phyloP scores from a whole-genome alignment of 1,140 invertebrate genomes.

The Sinella curviseta region DNA sequence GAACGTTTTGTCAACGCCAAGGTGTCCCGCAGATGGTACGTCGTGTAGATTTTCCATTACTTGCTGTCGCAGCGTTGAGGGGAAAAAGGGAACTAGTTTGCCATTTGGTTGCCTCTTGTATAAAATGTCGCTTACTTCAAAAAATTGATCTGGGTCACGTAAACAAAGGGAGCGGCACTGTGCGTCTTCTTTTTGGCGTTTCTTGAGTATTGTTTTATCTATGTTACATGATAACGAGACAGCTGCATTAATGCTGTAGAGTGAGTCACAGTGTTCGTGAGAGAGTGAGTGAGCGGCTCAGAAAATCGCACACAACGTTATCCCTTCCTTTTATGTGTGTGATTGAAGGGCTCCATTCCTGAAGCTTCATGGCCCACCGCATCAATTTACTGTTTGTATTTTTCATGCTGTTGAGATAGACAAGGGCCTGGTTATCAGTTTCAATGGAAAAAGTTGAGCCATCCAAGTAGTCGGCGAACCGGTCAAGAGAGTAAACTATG shows the following conservation, averaged over 20 bases:
- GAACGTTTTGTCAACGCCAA: background rate
- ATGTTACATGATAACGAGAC: background rate
- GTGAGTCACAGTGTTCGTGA: background rate
- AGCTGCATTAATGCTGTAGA: background rate
- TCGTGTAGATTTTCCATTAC: conserved; percentile 26
- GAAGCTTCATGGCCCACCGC: background rate
- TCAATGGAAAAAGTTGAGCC: background rate
- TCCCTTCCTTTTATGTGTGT: background rate
- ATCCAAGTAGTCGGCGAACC: background rate
- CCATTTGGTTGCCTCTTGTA: background rate
- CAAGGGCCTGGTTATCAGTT: background rate
- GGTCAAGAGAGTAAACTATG: background rate
- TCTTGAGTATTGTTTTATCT: background rate
- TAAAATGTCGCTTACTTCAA: background rate
- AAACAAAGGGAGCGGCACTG: background rate
- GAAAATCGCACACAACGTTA: background rate
- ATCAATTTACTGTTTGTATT: background rate
- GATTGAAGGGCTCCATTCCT: background rate
- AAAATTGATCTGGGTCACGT: background rate
- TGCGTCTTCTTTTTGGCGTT: background rate
- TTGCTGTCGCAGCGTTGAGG: background rate
- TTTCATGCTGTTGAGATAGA: background rate
- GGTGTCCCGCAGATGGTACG: background rate
- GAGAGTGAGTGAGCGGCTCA: background rate
- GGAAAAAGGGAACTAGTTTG: conserved; percentile 15